Base-by-base conservation (phyloP, 2,113 vertebrate species). In the Notechis scutatus region DNA sequence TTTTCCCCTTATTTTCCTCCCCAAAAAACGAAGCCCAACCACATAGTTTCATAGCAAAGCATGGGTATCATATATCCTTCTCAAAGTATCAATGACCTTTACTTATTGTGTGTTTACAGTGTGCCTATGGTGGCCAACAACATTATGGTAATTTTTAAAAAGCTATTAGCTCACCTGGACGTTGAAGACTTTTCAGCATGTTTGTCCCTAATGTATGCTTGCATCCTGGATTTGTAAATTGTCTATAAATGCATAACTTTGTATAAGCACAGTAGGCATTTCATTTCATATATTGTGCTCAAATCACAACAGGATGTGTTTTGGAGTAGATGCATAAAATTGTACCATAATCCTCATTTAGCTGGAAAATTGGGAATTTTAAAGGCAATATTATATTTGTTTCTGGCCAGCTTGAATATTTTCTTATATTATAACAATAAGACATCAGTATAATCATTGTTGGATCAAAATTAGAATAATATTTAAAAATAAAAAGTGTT, bases 201-300 rank as follows among this genome's bases (percentile, higher is more conserved):
- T 64, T 87, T 89, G 90, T 29, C 29, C 42, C 2, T 55, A 91
- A 50, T 93, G 94, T 95, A 92, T 34, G 88, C 74, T 12, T 57
- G 29, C 45, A 86, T 91, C 90, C 61, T 94, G 39, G 90, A 74
- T 95, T 92, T 85, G 24, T 94, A 91, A 94, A 93, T 69, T 92
- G 85, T 52, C 89, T 57, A 5, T 52, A 92, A 91, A 0, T 4
- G 61, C 74, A 42, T 61, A 29, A 20, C 6, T 39, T 39, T 81
- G 7, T 81, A 9, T 81, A 81, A 74, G 18, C 2, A 81, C 34
- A 20, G 34, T 81, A 20, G 39, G 69, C 69, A 81, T 81, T 81
- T 39, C 34, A 39, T 81, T 81, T 39, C 34, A 39, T 81, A 81
- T 81, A 81, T 81, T 81, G 15, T 9, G 47, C 7, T 50, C 47